These are phyloP conservation scores for Callithrix jacchus DNA, from an alignment of 2,113 vertebrate species.

Conservation along the genomic window DNA sequence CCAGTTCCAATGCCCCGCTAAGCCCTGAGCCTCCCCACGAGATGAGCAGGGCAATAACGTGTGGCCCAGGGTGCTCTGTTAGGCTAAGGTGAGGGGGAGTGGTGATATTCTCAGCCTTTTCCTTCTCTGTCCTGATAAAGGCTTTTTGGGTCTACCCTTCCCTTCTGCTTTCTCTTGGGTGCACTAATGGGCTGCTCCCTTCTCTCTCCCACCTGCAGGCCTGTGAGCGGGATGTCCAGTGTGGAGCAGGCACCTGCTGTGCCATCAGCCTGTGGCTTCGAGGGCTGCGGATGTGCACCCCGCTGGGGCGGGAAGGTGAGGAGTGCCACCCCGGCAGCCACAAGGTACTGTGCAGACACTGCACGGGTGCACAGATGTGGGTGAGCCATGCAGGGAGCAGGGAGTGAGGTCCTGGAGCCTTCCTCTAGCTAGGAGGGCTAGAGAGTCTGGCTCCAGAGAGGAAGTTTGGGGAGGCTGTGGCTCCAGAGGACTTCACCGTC, in stretches of 20 bases:
- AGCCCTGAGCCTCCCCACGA: accelerated
- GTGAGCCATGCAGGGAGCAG: neutral
- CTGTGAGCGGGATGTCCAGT: conserved; percentile 91
- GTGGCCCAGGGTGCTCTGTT: accelerated
- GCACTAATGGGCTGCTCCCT: accelerated
- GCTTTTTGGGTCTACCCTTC: accelerated
- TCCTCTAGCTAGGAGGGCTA: neutral
- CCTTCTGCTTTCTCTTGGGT: neutral
- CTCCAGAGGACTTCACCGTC: neutral
- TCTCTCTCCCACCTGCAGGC: conserved; percentile 82
- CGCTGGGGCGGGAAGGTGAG: conserved; percentile 90
- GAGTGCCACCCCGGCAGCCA: conserved; percentile 93
- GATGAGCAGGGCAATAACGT: accelerated
- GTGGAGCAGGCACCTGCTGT: conserved; percentile 90
- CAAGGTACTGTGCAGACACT: conserved; percentile 83
- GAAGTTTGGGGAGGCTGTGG: neutral
- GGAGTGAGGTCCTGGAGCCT: neutral
- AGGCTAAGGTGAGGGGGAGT: too few relatives aligned
- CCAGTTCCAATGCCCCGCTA: neutral
- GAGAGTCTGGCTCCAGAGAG: neutral
- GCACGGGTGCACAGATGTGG: accelerated
- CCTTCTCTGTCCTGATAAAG: neutral
- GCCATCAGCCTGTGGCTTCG: conserved; percentile 93
- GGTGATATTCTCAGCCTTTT: neutral
- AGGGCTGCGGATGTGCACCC: conserved; percentile 92